phyloP scores from a whole-genome alignment of 2,113 vertebrate species.

The Gnathonemus longibarbis region DNA sequence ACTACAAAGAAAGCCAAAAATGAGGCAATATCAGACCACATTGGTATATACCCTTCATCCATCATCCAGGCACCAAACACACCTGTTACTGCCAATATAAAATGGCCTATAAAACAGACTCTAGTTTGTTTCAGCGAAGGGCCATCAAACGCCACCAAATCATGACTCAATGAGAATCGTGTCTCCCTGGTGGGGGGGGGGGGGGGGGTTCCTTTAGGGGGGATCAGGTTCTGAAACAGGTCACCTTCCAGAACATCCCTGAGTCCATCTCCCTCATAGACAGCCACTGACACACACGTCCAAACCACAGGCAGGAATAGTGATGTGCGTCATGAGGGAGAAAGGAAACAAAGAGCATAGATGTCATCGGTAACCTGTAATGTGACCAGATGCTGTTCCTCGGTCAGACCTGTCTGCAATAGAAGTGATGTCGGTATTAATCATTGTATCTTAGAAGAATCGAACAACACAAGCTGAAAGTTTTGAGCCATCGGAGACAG shows the following conservation, averaged over 20 bases:
- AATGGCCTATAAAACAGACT: not conserved
- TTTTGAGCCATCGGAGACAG: not conserved
- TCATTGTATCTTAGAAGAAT: not conserved
- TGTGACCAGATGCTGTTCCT: not conserved
- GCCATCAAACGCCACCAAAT: not conserved
- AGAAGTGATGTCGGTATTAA: not conserved
- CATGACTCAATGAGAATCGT: not conserved
- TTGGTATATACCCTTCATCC: not conserved
- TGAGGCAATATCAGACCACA: not conserved
- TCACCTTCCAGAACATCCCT: not conserved
- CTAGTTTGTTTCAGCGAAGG: not conserved
- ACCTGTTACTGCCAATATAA: not conserved
- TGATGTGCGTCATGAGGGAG: not conserved
- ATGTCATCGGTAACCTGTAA: not conserved
- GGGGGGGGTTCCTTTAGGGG: not conserved
- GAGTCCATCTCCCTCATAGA: not conserved
- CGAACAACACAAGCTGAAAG: not conserved
- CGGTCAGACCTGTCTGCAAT: not conserved
- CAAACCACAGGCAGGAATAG: not conserved
- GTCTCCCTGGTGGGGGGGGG: not conserved
- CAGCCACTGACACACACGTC: not conserved
- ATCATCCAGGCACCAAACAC: not conserved
- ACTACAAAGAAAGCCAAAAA: not conserved
- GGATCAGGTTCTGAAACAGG: not conserved
- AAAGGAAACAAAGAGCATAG: not conserved